Evolutionary conservation across 2,113 vertebrate species (phyloP).

Genomic region (Cacatua alba): DNA sequence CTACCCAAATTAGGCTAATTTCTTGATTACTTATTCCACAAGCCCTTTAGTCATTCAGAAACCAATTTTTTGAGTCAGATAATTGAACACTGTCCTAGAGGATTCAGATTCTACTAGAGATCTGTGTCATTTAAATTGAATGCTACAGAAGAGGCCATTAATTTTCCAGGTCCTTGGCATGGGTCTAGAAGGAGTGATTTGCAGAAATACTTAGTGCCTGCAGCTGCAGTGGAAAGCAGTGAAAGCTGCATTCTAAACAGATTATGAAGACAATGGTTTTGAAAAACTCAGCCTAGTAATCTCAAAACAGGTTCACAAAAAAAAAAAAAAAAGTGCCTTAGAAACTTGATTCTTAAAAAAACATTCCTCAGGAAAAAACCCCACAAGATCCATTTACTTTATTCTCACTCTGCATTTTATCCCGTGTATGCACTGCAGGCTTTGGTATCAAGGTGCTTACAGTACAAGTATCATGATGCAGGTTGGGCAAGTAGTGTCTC

Average conservation of each 20-base stretch:
- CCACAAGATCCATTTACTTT: background rate
- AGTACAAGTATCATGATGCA: background rate
- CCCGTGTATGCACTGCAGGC: background rate
- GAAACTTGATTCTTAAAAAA: slow-evolving; percentile 14
- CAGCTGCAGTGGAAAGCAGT: background rate
- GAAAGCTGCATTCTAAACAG: background rate
- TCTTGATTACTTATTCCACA: background rate
- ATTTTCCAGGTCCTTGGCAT: slow-evolving; percentile 14
- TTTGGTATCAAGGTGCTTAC: background rate
- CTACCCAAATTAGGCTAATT: background rate
- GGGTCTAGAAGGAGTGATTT: slow-evolving; percentile 9
- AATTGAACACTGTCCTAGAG: background rate
- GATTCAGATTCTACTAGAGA: background rate
- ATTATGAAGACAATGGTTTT: slow-evolving; percentile 9
- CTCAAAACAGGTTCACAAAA: slow-evolving; percentile 47
- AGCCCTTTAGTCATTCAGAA: background rate
- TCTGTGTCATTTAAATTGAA: slow-evolving; percentile 1
- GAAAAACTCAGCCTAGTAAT: background rate
- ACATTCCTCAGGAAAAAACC: background rate
- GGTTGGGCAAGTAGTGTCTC: background rate
- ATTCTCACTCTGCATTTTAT: background rate
- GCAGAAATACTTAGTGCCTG: slow-evolving; percentile 26
- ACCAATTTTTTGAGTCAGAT: background rate
- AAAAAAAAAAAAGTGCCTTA: background rate
- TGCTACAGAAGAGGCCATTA: background rate